Base-by-base conservation (phyloP, 2,797 vertebrate species). In the Rhinophrynus dorsalis region DNA sequence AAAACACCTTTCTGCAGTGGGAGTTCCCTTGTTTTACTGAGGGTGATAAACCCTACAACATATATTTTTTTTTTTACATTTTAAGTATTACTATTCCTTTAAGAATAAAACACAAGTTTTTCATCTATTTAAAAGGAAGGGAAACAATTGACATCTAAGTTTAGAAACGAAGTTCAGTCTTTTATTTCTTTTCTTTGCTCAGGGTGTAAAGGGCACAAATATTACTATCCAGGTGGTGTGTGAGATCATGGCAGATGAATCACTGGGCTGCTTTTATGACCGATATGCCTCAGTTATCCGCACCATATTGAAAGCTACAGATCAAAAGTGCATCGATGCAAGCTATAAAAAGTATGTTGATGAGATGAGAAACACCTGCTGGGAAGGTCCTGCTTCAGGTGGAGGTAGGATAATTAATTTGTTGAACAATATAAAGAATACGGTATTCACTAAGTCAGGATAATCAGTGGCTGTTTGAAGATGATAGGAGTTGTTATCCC, bases 211-310 rank as follows among this genome's bases (percentile, higher is more conserved):
- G 21, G 86, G 82, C 37, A 84, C 81, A 29, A 86, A 91, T 73
- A 75, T 91, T 64, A 90, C 89, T 37, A 86, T 86, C 63, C 78
- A 86, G 64, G 80, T 88, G 32, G 75, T 89, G 48, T 90, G 88
- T 51, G 51, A 55, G 0, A 48, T 90, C 58, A 90, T 91, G 89
- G 29, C 21, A 0, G 79, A 85, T 55, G 6, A 68, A 5, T 85
- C 80, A 0, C 70, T 88, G 35, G 84, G 82, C 17, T 77, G 79
- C 0, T 82, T 76, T 0, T 87, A 77, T 2, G 47, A 78, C 47
- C 83, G 86, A 45, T 88, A 83, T 1, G 78, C 2, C 0, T 77
- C 79, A 3, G 72, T 88, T 65, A 80, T 79, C 7, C 75, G 56
- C 6, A 76, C 81, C 13, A 81, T 81, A 74, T 61, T 84, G 75